These are phyloP conservation scores for Albula goreensis DNA, from an alignment of 2,113 vertebrate genomes.

Conservation along the genomic window DNA sequence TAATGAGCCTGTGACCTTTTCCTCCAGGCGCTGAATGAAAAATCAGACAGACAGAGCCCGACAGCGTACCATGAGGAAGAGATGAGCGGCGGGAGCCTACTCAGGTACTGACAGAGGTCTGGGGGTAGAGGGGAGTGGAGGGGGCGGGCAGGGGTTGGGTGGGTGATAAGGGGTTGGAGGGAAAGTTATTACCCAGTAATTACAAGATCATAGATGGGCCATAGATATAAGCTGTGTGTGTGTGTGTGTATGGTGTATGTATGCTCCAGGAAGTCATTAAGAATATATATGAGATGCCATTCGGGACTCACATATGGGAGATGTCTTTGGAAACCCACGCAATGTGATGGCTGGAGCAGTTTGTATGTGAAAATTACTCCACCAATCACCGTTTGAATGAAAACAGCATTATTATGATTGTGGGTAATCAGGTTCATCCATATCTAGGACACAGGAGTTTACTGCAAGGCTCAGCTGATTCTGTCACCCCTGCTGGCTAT, in stretches of 20 bases:
- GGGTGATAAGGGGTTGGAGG: background rate
- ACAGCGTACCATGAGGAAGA: conserved; percentile 78
- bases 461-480: background rate
- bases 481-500: conserved; percentile 15
- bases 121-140: background rate
- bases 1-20: background rate
- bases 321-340: too few relatives aligned
- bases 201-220: too few relatives aligned
- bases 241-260: too few relatives aligned
- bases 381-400: background rate
- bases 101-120: conserved; percentile 73
- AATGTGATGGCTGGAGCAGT: too few relatives aligned
- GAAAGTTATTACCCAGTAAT: too few relatives aligned
- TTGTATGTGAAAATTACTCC: too few relatives aligned
- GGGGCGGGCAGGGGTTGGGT: background rate
- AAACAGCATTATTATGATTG: background rate
- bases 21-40: conserved; percentile 70
- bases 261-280: too few relatives aligned
- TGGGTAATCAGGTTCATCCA: background rate
- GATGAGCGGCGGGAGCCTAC: conserved; percentile 82
- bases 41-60: conserved; percentile 55
- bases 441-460: background rate
- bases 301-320: too few relatives aligned
- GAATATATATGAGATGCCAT: too few relatives aligned
- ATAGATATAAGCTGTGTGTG: too few relatives aligned